Base-by-base conservation (phyloP, 1,140 invertebrate species). In the Brachionus plicatilis region DNA sequence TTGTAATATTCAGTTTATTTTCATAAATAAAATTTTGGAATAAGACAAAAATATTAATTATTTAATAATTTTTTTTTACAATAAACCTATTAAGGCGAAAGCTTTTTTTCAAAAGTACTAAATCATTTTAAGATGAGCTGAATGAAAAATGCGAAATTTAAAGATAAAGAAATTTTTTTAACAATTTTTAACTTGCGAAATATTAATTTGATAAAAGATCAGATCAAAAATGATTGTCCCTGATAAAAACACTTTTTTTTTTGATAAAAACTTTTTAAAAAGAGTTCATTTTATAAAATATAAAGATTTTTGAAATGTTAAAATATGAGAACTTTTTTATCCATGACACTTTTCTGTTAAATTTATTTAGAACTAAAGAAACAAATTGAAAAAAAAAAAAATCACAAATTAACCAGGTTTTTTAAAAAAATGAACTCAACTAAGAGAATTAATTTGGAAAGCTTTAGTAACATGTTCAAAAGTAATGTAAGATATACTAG, bases 401-500 rank as follows among this genome's bases (percentile, higher is more conserved):
- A 1, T 37, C 33, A 37, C 47, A 53, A n/a, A n/a, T 60, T 60
- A 60, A 60, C 53, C 53, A 20, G 17, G 53, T 20, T 60, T 60
- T n/a, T 0, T 9, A 60, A 60, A 7, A 53, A 53, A 3, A 53
- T 53, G 12, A 53, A 60, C 20, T 65, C 68, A 83, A 9, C 27
- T 43, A 14, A 83, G 24, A 70, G 80, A 66, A 37, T 83, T 24
- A 43, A 68, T 68, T 11, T 24, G 27, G 20, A 83, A 83, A 14
- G 47, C 17, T 83, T 72, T 83, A 37, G 56, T 83, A 5, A 83
- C 29, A 41, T 17, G 12, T 90, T 99, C 97, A 90, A 99, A 99
- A 12, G 98, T 95, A n/a, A 98, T 94, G 89, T 98, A 99, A 87
- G 95, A 97, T 86, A 98, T 98, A 87, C 95, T 95, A 83, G 98